Evolutionary conservation across 2,797 vertebrate genomes (phyloP).

Genomic region (Dendrocincla tyrannina): DNA sequence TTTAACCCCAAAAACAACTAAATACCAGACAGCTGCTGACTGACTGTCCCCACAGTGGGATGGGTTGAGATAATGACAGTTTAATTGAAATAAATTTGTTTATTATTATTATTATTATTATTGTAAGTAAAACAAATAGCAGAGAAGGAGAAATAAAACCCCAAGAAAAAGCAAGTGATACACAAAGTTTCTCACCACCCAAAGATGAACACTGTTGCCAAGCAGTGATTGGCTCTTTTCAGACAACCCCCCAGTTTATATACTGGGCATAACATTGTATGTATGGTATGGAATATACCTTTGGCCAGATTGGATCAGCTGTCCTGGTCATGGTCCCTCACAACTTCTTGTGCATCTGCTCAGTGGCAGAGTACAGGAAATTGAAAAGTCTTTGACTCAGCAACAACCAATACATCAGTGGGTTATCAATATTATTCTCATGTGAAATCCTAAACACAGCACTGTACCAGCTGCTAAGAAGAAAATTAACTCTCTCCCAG

Average conservation of each 20-base stretch:
- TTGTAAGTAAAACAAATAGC: background rate
- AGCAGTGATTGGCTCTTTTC: background rate
- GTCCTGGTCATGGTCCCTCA: background rate
- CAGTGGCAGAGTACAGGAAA: background rate
- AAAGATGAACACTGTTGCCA: no score
- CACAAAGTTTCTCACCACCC: background rate
- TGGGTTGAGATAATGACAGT: background rate
- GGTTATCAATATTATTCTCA: background rate
- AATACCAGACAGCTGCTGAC: background rate
- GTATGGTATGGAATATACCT: background rate
- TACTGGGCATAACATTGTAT: background rate
- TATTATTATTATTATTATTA: background rate
- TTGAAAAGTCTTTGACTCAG: background rate
- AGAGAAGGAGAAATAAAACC: background rate
- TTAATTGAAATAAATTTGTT: background rate
- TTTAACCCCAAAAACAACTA: background rate
- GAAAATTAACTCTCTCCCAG: background rate
- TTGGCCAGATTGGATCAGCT: background rate
- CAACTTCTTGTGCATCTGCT: background rate
- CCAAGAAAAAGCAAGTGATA: background rate
- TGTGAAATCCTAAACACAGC: background rate
- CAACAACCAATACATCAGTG: background rate
- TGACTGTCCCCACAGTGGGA: background rate
- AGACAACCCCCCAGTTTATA: background rate
- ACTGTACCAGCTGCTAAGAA: background rate